These are phyloP conservation scores for Rhysida immarginata DNA, from an alignment of 1,140 invertebrate species.

Conservation along the genomic window DNA sequence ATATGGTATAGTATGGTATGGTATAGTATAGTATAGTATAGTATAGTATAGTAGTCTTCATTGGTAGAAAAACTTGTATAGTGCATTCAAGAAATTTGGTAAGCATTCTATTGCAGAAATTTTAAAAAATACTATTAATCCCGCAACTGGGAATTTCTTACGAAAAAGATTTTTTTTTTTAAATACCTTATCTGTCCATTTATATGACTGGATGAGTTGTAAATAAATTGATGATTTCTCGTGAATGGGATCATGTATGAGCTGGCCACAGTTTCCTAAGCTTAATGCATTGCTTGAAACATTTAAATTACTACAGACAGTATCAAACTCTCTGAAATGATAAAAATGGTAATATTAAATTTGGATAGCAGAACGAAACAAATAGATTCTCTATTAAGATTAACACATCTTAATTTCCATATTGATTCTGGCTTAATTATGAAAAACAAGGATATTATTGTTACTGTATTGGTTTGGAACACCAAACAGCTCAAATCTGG, in stretches of 20 bases:
- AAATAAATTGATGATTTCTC: slow-evolving; percentile 72
- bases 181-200: slow-evolving; percentile 72
- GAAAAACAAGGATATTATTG: no score
- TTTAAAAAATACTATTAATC: not conserved
- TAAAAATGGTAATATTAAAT: no score
- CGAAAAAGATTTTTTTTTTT: not conserved
- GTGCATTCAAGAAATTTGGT: not conserved
- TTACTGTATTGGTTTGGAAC: no score
- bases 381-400: no score
- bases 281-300: slow-evolving; percentile 56
- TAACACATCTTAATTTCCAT: no score
- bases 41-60: no score
- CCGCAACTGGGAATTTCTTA: not conserved
- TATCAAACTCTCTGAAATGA: slow-evolving; percentile 18
- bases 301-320: slow-evolving; percentile 34
- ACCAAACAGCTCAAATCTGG: no score
- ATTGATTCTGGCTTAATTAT: no score
- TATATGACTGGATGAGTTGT: slow-evolving; percentile 71
- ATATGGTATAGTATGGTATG: no score
- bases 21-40: no score
- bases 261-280: slow-evolving; percentile 60
- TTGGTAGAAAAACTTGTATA: not conserved
- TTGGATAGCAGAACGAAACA: no score
- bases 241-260: slow-evolving; percentile 71
- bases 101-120: not conserved